Conservation (phyloP, 2,888 invertebrate genomes). For the Polietes domitor region DNA sequence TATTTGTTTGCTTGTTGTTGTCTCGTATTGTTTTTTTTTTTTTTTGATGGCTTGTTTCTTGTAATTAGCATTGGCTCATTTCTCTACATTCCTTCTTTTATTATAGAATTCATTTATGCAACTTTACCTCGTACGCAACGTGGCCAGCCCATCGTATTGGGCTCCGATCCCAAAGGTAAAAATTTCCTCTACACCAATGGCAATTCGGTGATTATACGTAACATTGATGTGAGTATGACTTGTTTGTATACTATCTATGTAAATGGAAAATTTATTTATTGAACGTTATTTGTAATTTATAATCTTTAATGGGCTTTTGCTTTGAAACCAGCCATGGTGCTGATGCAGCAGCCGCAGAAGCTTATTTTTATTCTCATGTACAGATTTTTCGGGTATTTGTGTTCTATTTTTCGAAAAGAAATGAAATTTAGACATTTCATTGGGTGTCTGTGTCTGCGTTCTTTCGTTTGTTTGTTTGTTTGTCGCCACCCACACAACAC, state of each 20-base stretch:
- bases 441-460: constrained; percentile 1
- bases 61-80: constrained; percentile 27
- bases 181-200: constrained; percentile 98
- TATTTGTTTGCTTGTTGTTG: constrained; percentile 26
- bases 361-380: constrained; percentile 7
- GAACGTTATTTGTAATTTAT: constrained; percentile 51
- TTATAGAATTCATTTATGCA: constrained; percentile 93
- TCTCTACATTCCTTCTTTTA: constrained; percentile 67
- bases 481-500: constrained; percentile 31
- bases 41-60: constrained; percentile 15
- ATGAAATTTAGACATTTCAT: neutral
- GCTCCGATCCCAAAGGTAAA: constrained; percentile 97
- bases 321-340: constrained; percentile 47
- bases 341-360: constrained; percentile 16
- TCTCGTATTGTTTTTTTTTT: neutral
- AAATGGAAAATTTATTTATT: constrained; percentile 40
- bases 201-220: constrained; percentile 97
- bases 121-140: constrained; percentile 96
- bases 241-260: neutral
- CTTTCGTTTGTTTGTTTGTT: constrained; percentile 34
- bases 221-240: constrained; percentile 88
- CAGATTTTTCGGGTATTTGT: constrained; percentile 43
- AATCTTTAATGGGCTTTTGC: constrained; percentile 52
- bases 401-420: constrained; percentile 53
- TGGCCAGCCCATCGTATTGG: constrained; percentile 96